These are phyloP conservation scores for Helicoverpa zea DNA, from an alignment of 1,140 invertebrate species.

Conservation along the genomic window DNA sequence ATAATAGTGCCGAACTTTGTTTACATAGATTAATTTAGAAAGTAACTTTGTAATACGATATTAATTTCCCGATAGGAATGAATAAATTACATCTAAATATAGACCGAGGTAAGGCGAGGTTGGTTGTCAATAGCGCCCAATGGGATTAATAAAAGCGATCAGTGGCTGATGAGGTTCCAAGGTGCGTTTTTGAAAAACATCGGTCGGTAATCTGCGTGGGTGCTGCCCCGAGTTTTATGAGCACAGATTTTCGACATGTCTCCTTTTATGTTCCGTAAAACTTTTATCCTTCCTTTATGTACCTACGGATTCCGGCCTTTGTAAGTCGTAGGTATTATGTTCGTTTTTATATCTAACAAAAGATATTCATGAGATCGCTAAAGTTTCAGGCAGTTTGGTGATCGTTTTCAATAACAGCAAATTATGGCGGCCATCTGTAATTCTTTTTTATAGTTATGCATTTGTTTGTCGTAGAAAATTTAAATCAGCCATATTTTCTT, in stretches of 20 bases:
- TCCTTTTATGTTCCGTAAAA: conserved; percentile 72
- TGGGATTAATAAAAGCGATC: conserved; percentile 46
- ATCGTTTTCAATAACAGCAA: conserved; percentile 47
- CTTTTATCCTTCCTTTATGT: conserved; percentile 65
- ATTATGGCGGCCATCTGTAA: conserved; percentile 44
- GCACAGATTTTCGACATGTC: conserved; percentile 68
- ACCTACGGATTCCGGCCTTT: conserved; percentile 56
- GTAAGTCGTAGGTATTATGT: conserved; percentile 49
- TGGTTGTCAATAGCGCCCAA: conserved; percentile 38
- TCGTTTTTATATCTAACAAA: conserved; percentile 48
- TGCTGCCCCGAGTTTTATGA: conserved; percentile 60
- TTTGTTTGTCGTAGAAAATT: conserved; percentile 1
- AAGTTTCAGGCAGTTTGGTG: conserved; percentile 36
- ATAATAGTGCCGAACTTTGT: conserved; percentile 16
- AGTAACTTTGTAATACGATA: conserved; percentile 36
- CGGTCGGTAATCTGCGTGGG: conserved; percentile 55
- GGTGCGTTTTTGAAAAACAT: conserved; percentile 53
- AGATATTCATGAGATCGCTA: conserved; percentile 45
- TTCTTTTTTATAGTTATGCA: conserved; percentile 41
- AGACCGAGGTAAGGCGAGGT: conserved; percentile 39
- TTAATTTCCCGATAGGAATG: conserved; percentile 33
- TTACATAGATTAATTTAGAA: background rate
- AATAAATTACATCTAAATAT: conserved; percentile 42
- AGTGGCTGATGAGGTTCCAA: conserved; percentile 35
- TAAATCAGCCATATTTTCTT: background rate